phyloP scores from a whole-genome alignment of 2,113 vertebrate genomes.

The Scomber colias region DNA sequence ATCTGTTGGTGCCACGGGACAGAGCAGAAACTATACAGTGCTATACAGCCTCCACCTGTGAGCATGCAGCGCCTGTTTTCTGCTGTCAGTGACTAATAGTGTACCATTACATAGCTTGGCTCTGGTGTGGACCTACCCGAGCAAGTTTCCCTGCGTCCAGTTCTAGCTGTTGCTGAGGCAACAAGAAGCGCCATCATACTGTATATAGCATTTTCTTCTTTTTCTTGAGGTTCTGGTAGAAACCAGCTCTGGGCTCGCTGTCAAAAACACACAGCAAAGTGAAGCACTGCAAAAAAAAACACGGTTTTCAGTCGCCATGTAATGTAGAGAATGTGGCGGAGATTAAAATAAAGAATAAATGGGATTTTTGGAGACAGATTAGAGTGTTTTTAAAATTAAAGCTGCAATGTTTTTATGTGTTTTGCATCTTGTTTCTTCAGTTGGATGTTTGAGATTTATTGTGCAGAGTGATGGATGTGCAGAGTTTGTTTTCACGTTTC shows the following conservation, averaged over 20 bases:
- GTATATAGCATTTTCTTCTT: conserved; percentile 56
- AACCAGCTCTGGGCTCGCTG: conserved; percentile 34
- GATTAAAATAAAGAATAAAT: background rate
- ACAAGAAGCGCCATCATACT: conserved; percentile 62
- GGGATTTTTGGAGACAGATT: background rate
- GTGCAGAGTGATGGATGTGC: no score
- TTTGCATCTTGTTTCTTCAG: no score
- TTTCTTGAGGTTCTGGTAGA: conserved; percentile 54
- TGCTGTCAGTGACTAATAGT: conserved; percentile 71
- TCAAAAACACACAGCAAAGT: conserved; percentile 29
- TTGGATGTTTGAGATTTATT: no score
- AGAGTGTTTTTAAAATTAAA: background rate
- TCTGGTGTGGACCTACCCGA: conserved; percentile 58
- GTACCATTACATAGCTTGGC: conserved; percentile 60
- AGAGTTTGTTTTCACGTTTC: no score
- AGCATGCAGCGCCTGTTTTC: conserved; percentile 31
- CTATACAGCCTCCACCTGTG: conserved; percentile 21
- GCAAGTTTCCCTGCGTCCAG: conserved; percentile 68
- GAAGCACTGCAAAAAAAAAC: background rate
- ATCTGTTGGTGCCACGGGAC: conserved; percentile 3
- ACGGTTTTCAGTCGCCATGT: conserved; percentile 3
- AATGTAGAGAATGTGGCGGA: background rate
- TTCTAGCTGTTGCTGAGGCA: conserved; percentile 81
- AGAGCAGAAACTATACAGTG: background rate
- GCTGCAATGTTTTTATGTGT: background rate